Evolutionary conservation across 1,140 invertebrate species (phyloP), one percentile per base, ranked within the genome.

Genomic region (Eubasilissa regina): DNA sequence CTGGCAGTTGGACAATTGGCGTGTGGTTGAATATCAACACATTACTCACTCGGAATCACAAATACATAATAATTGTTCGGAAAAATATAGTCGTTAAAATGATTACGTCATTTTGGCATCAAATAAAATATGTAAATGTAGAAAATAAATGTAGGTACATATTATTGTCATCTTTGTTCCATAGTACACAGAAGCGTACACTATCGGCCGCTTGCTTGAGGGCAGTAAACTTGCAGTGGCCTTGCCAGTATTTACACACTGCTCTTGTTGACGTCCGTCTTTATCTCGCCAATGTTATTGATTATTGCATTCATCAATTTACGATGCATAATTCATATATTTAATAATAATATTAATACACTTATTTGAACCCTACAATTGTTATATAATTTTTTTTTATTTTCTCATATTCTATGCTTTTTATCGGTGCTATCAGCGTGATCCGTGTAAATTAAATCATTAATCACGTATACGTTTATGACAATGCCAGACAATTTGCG

Each of bases 231-330:
- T 53, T 58, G 53, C 48, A 73, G 25, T 51, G 51, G 66, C 66
- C 66, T 70, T 70, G 66, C 47, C 6, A 15, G 19, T 70, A 53
- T 70, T 70, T 45, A 70, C 44, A 51, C n/a, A 9, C 66, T 51
- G 66, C 51, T 70, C 44, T 70, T 70, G 66, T 51, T 70, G 44
- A 70, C 45, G 17, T 51, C 15, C 15, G 11, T 17, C 15, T 12
- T 25, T 51, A 48, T 48, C 66, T 70, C 45, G 9, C 15, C 21
- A 51, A 66, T 44, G 13, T 58, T 48, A 70, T 70, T 48, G 9
- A 58, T 19, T 10, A 62, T 62, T 25, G 25, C 25, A 35, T 6
- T 35, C 25, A n/a, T n/a, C n/a, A n/a, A n/a, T n/a, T n/a, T n/a
- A n/a, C n/a, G n/a, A n/a, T n/a, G n/a, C n/a, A 6, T 35, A 35